A percentile compares a stretch with the other conserved stretches of the same genome.
These are phyloP conservation scores for Cerceris ruficornis DNA, from an alignment of 2,888 invertebrate genomes.

Conservation along the genomic window DNA sequence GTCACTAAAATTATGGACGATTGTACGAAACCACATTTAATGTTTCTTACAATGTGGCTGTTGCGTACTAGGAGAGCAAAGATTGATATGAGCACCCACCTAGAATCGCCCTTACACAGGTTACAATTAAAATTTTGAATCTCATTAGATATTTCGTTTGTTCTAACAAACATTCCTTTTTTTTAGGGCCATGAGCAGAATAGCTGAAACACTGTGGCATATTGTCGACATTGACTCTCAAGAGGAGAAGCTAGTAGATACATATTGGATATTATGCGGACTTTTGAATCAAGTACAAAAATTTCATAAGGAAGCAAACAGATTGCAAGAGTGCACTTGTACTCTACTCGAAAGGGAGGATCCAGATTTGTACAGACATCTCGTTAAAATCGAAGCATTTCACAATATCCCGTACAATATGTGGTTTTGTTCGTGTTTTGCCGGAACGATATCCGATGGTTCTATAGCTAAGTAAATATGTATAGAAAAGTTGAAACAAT, in stretches of 20 bases:
- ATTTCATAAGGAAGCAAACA: slow-evolving; percentile 86
- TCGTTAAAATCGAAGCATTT: slow-evolving; percentile 86
- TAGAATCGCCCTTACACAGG: slow-evolving; percentile 77
- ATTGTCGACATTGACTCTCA: slow-evolving; percentile 86
- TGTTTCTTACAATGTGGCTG: slow-evolving; percentile 92
- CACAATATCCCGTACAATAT: slow-evolving; percentile 87
- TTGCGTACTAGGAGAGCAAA: slow-evolving; percentile 88
- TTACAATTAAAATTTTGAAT: slow-evolving; percentile 16
- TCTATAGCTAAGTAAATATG: slow-evolving; percentile 88
- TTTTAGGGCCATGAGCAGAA: slow-evolving; percentile 77
- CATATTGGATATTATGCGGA: slow-evolving; percentile 92
- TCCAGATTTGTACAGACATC: slow-evolving; percentile 86
- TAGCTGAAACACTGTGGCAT: slow-evolving; percentile 86
- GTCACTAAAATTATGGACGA: slow-evolving; percentile 86
- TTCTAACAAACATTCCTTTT: slow-evolving; percentile 4
- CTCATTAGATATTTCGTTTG: neutral
- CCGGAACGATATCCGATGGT: slow-evolving; percentile 90
- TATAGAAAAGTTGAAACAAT: neutral
- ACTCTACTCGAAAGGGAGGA: slow-evolving; percentile 91
- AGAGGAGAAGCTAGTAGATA: slow-evolving; percentile 84
- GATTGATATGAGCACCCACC: slow-evolving; percentile 76
- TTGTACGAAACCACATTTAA: slow-evolving; percentile 86
- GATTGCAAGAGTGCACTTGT: slow-evolving; percentile 87
- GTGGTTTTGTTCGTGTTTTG: slow-evolving; percentile 93
- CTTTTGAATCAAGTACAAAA: slow-evolving; percentile 88